Conservation (phyloP, 2,797 vertebrate species). For the Crax fasciolata region DNA sequence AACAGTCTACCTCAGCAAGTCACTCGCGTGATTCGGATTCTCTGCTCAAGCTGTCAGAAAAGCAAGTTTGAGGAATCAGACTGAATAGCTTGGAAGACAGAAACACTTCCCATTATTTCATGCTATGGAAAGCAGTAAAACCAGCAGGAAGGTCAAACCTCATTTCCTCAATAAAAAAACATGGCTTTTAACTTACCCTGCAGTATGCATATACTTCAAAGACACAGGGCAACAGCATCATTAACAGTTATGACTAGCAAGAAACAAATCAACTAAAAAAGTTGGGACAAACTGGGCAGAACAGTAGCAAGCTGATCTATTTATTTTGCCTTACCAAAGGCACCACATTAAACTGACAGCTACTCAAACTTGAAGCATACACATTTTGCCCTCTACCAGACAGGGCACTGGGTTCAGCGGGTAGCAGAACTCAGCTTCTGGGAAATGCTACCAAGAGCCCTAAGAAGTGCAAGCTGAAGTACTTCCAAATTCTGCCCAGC, state of each 20-base stretch:
- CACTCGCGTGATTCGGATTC: neutral
- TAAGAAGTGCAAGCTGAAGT: accelerated
- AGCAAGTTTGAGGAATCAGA: neutral
- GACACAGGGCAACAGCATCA: neutral
- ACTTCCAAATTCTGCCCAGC: neutral
- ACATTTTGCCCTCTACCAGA: accelerated
- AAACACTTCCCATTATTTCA: neutral
- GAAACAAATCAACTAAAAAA: neutral
- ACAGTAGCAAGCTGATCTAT: neutral
- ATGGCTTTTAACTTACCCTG: neutral
- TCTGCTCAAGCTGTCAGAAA: neutral
- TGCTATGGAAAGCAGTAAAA: neutral
- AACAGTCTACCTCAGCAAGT: neutral
- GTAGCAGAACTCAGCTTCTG: neutral
- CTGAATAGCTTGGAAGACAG: neutral
- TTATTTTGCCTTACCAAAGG: neutral
- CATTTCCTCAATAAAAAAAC: neutral
- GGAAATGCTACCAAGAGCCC: accelerated
- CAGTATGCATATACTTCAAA: neutral
- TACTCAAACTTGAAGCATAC: accelerated
- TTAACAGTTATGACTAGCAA: accelerated
- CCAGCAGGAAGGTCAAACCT: neutral
- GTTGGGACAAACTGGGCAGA: neutral
- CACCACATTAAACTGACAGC: accelerated
- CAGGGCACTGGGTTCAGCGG: neutral